A percentile compares a stretch with the other conserved stretches of the same genome.
phyloP scores from a whole-genome alignment of 2,888 invertebrate genomes.

The Polymixis lichenea region DNA sequence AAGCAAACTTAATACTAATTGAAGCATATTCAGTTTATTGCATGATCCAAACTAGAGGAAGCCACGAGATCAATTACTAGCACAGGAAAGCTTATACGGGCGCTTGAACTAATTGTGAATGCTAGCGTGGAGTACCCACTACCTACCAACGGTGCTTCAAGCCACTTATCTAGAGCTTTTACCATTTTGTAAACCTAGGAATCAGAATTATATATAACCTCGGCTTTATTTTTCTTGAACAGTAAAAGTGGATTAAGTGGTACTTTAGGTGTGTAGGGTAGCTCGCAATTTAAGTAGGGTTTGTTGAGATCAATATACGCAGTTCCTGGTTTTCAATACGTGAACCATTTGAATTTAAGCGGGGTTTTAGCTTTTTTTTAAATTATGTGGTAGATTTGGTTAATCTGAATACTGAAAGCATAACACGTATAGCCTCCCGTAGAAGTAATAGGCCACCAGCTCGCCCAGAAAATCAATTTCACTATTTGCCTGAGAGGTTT shows the following conservation, averaged over 20 bases:
- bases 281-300: not conserved
- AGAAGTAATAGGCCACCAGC: not conserved
- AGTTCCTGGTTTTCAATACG: not conserved
- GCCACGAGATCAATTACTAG: slow-evolving; percentile 16
- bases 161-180: slow-evolving; percentile 6
- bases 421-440: not conserved
- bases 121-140: not conserved
- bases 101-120: slow-evolving; percentile 38
- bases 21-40: slow-evolving; percentile 17
- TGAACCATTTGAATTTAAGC: not conserved
- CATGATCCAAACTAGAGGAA: slow-evolving; percentile 10
- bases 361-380: not conserved
- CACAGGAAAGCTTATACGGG: slow-evolving; percentile 9
- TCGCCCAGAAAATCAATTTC: not conserved
- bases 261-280: not conserved
- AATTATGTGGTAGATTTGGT: not conserved
- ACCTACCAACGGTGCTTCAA: not conserved
- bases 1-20: not conserved
- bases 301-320: too few relatives aligned
- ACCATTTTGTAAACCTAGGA: not conserved
- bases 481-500: not conserved
- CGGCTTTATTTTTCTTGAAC: not conserved
- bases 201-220: not conserved
- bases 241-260: not conserved
- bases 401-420: not conserved